Evolutionary conservation across 2,113 vertebrate genomes (phyloP).

Genomic region (Ailurus styani): DNA sequence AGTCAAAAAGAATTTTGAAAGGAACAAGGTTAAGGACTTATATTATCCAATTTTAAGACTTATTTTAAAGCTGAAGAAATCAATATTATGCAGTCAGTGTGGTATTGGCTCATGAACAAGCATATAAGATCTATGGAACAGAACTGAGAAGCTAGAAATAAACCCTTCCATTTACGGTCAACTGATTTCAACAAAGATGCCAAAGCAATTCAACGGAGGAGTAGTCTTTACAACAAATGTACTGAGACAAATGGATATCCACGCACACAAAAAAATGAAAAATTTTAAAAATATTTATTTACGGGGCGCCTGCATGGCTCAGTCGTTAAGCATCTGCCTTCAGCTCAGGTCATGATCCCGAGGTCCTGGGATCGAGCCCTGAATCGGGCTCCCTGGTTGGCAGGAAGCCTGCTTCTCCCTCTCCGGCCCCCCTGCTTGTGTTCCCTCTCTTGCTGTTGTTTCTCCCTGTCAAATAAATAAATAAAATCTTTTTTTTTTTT

Average conservation of each 20-base stretch:
- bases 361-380: too few species aligned
- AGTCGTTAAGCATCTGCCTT: too few species aligned
- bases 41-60: background rate
- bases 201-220: background rate
- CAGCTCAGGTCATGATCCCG: too few species aligned
- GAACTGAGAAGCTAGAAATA: background rate
- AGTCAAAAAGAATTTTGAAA: constrained; percentile 5
- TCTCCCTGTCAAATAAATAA: too few species aligned
- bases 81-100: background rate
- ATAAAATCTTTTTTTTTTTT: too few species aligned
- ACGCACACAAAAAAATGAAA: background rate
- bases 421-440: too few species aligned
- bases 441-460: too few species aligned
- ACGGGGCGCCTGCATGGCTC: too few species aligned
- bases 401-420: too few species aligned
- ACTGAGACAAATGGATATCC: background rate
- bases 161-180: background rate
- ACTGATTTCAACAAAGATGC: background rate
- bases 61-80: background rate
- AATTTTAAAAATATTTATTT: background rate
- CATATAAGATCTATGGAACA: background rate
- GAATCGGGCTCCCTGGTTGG: too few species aligned
- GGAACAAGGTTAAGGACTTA: background rate
- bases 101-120: background rate
- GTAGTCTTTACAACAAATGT: background rate